Percentiles rank a stretch among this genome's conserved stretches.
Evolutionary conservation across 2,888 invertebrate species (phyloP).

Genomic region (Catocala nupta): DNA sequence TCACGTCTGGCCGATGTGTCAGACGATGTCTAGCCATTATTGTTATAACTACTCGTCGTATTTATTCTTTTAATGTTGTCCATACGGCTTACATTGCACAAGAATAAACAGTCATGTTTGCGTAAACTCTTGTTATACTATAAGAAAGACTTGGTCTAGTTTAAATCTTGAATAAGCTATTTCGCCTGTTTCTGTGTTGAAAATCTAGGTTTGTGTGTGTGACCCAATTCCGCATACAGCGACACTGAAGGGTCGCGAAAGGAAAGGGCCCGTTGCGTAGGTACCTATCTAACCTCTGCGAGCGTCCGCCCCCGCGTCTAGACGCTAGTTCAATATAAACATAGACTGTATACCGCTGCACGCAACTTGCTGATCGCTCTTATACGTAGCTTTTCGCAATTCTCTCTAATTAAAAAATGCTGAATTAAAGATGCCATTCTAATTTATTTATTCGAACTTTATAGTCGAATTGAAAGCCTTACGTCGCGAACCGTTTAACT

Average conservation of each 20-base stretch:
- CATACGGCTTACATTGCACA: no score
- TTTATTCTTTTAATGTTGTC: no score
- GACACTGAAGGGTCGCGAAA: conserved; percentile 55
- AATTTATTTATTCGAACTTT: conserved; percentile 5
- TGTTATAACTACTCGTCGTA: no score
- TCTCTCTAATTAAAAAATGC: conserved; percentile 2
- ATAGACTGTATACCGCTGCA: conserved; percentile 45
- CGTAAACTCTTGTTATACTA: background rate
- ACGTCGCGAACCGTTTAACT: conserved; percentile 10
- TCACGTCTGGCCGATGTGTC: conserved; percentile 21
- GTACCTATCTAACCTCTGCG: conserved; percentile 60
- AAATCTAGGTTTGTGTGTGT: conserved; percentile 44
- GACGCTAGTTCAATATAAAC: conserved; percentile 60
- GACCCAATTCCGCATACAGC: conserved; percentile 57
- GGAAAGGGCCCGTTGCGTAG: conserved; percentile 48
- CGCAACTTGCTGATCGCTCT: conserved; percentile 43
- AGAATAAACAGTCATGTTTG: no score
- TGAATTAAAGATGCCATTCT: background rate
- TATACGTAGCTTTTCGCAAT: conserved; percentile 16
- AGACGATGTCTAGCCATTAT: conserved; percentile 40
- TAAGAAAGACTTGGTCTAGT: background rate
- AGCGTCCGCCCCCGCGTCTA: conserved; percentile 77
- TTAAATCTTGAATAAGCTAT: background rate
- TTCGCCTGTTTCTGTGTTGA: conserved; percentile 11
- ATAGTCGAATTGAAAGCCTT: conserved; percentile 7